Evolutionary conservation across 2,113 vertebrate genomes (phyloP).

Genomic region (Chascanopsetta lugubris): DNA sequence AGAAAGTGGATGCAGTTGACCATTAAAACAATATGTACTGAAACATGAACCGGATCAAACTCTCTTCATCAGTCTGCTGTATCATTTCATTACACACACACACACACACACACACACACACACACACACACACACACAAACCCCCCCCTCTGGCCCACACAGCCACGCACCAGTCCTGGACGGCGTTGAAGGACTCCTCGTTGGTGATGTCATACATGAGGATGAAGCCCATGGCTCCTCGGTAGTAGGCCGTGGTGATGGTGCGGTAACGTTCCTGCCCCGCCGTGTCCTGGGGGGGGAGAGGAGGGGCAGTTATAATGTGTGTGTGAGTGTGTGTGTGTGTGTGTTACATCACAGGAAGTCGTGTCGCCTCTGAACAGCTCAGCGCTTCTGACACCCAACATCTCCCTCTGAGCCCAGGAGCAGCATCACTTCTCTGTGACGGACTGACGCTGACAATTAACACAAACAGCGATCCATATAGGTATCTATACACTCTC

Average conservation of each 20-base stretch:
- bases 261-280: conserved; percentile 97
- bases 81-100: conserved; percentile 34
- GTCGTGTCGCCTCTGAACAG: neutral
- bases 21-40: conserved; percentile 10
- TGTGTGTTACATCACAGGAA: too few species aligned
- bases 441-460: too few species aligned
- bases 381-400: conserved; percentile 21
- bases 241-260: conserved; percentile 98
- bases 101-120: neutral
- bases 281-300: conserved; percentile 89
- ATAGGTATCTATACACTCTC: too few species aligned
- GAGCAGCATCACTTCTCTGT: neutral
- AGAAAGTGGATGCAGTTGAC: conserved; percentile 13
- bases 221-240: conserved; percentile 95
- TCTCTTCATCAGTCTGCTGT: conserved; percentile 5
- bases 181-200: conserved; percentile 81
- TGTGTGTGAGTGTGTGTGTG: too few species aligned
- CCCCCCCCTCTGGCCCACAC: neutral
- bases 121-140: too few species aligned
- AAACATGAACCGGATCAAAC: conserved; percentile 29
- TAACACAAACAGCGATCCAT: too few species aligned
- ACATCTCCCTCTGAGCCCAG: neutral
- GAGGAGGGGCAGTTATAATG: neutral
- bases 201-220: conserved; percentile 86
- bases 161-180: conserved; percentile 92